Evolutionary conservation across 2,797 vertebrate genomes (phyloP), one percentile per base, ranked within the genome.

Genomic region (Sebastes wilsoni): DNA sequence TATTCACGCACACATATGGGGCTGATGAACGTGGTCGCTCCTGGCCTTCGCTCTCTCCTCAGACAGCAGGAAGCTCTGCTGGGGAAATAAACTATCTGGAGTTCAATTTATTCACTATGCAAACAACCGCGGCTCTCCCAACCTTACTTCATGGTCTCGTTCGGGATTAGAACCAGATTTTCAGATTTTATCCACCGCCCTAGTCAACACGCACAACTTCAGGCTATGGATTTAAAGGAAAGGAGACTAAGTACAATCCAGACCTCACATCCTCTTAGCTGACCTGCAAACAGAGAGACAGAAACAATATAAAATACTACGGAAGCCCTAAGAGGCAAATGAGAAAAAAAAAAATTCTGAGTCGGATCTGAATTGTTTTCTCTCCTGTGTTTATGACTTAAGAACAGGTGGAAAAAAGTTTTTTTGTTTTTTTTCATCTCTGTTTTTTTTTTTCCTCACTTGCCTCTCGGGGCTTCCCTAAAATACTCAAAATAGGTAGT

Each of bases 41-140:
- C 56, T 49, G 85, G 89, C 84, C 74, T 80, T 80, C 42, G 2
- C 28, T 79, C 72, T 25, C 70, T 71, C 79, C 73, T 79, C 71
- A 88, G 78, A 81, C 86, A 72, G 86, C 85, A 86, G 89, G 85
- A 78, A 74, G 83, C 82, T 86, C 82, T 82, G 61, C 62, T 52
- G 88, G 83, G 80, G 85, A 91, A 92, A 93, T 91, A 87, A 93
- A 93, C 77, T 55, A 82, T 78, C 80, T 77, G 56, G 25, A 72
- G 46, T 85, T 77, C n/a, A 67, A 52, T 87, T 82, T 68, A 87
- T 84, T 83, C 83, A 13, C 68, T 85, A 54, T 66, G 77, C 87
- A 88, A 93, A 91, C 83, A 91, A 73, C 79, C 61, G 12, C 2
- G 1, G 20, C 30, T 64, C 70, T 81, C 75, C 72, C 74, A 55